Base-by-base conservation (phyloP, 37 sponge, comb jelly and placozoan genomes). In the Aphrocallistes beatrix region DNA sequence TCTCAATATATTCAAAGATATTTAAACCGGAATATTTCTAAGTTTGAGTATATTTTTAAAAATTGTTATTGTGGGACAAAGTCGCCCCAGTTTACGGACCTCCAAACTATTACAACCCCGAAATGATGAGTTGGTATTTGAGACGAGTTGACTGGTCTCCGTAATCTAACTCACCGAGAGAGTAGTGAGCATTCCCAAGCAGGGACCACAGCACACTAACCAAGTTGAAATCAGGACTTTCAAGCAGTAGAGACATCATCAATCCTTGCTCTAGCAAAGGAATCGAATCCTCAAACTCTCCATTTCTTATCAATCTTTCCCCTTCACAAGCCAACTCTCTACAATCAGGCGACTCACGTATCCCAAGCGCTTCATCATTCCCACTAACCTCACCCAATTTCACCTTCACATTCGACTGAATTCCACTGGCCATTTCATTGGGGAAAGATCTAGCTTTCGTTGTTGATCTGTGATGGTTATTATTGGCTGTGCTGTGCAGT, bases 141-240 rank as follows among this genome's bases (percentile, higher is more conserved):
- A n/a, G n/a, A n/a, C n/a, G n/a, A n/a, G n/a, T n/a, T n/a, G n/a
- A n/a, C n/a, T n/a, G n/a, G n/a, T n/a, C n/a, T n/a, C n/a, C n/a
- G n/a, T n/a, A n/a, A n/a, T n/a, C n/a, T n/a, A n/a, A n/a, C 75
- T 91, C 85, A 0, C 92, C 92, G 3, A 88, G 23, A 36, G 87
- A 88, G 47, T 92, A 94, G 83, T 91, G 91, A 0, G 92, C 92
- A 37, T 91, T 91, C 19, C 94, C 94, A n/a, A 94, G 84, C 38
- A 94, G 85, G 75, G 91, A 91, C 94, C 94, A 94, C 17, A 94
- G 85, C 10, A 91, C 90, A 47, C 94, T 94, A 36, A 85, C 40
- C 45, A 93, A 87, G 60, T 91, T 92, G 37, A 85, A 82, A 39
- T 91, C 94, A 48, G 91, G 92, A 13, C 75, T 91, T 0, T 90